Base-by-base conservation (phyloP, 2,797 vertebrate genomes). In the Macropodus opercularis region DNA sequence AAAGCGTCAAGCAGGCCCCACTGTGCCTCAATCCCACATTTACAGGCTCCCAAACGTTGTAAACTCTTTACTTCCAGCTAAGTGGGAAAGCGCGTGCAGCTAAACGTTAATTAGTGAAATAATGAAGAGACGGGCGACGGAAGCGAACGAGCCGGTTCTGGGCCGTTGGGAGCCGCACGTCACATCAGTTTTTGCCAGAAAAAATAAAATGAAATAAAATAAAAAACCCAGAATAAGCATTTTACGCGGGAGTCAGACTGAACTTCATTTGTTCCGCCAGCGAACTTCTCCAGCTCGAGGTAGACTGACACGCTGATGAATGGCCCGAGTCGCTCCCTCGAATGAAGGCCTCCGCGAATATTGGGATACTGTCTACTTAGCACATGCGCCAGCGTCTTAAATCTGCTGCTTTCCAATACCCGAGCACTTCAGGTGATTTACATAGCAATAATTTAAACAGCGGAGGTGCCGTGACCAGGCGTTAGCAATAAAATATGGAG, bases 371-470 rank as follows among this genome's bases (percentile, higher is more conserved):
- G 91, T 92, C 92, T 87, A 85, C 87, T 92, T 91, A 90, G 84
- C 86, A 80, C 83, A 85, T 73, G 79, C 79, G 51, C 68, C 71
- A 63, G 83, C 84, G 83, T 75, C 88, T 86, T 92, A 92, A 92
- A 90, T 92, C 90, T 85, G 83, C 74, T 72, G 72, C 77, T 87
- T 87, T 90, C 85, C 89, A 86, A 88, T 87, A 85, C 77, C 56
- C 34, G 53, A 75, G 90, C 84, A 87, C 83, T 91, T 87, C 63
- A 64, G 82, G 80, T 91, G 90, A 94, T 93, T 93, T 92, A 91
- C 90, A 92, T 91, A 85, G 87, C 90, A 86, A 90, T 91, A 86
- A 89, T 88, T 92, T 92, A 90, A 89, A 86, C 73, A 70, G 85
- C 71, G 69, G 82, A 75, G 85, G 77, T 85, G 78, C 81, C 44